Evolutionary conservation across 2,113 vertebrate species (phyloP), one percentile per base, ranked within the genome.

Genomic region (Eretmochelys imbricata): DNA sequence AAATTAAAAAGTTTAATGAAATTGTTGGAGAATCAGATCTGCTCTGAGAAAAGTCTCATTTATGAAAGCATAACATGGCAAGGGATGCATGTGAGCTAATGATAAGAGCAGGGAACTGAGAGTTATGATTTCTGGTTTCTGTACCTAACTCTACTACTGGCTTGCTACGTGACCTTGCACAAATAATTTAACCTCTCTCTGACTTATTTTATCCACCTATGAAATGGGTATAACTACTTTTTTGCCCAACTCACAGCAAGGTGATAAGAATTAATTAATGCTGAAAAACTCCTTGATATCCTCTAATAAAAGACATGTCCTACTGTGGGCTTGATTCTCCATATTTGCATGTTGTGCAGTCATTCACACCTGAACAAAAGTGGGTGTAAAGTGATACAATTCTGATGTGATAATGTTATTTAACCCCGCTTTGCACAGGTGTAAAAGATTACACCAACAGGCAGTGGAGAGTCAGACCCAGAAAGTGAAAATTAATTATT

Each of bases 171-270:
- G 94, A 96, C 95, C 94, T 96, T 97, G 90, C 79, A 95, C 91
- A 94, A 93, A 96, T 92, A 89, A 92, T 87, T 95, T 97, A 95
- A 96, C 95, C 94, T 97, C 94, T 96, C 85, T 94, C 80, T 95
- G 83, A 94, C 93, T 93, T 91, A 95, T 97, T 97, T 97, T 96
- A 95, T 93, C 91, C 79, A 50, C 62, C 83, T 88, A 65, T 96
- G 95, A 96, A 97, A 84, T 72, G 25, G 12, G 51, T 59, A 92
- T 94, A 90, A 89, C 96, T 94, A 97, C 94, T 92, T 72, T 93
- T 97, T 96, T 92, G 95, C 90, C 87, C 89, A 95, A 25, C 80
- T 94, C 38, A 53, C 38, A 94, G 94, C 88, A 95, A 22, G 87
- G 87, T 86, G n/a, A 94, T 84, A 53, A 94, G 78, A 96, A 97